These are phyloP conservation scores for Alligator mississippiensis DNA, from an alignment of 2,113 vertebrate species.

Conservation along the genomic window DNA sequence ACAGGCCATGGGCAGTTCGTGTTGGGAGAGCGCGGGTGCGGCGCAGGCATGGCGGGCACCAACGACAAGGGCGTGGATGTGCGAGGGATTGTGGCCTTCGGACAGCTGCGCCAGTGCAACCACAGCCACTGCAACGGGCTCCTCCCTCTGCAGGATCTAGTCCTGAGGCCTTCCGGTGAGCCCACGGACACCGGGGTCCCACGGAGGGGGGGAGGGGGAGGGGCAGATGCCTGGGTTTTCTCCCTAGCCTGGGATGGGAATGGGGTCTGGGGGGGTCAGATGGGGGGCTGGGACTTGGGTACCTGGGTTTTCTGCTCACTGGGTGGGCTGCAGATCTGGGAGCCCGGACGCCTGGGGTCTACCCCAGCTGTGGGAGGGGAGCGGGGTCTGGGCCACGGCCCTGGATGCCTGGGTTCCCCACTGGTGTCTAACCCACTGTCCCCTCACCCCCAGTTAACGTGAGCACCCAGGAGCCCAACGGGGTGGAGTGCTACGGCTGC, in stretches of 20 bases:
- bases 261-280: too few species aligned
- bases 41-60: constrained; percentile 58
- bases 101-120: constrained; percentile 68
- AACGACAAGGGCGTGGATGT: constrained; percentile 72
- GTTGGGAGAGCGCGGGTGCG: constrained; percentile 66
- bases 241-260: too few species aligned
- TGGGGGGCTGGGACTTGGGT: too few species aligned
- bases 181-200: too few species aligned
- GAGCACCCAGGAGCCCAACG: constrained; percentile 37
- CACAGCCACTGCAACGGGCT: constrained; percentile 66
- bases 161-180: constrained; percentile 50
- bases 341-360: too few species aligned
- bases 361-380: too few species aligned
- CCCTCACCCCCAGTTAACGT: constrained; percentile 47
- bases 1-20: constrained; percentile 72
- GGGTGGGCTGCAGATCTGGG: too few species aligned
- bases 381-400: rapidly evolving
- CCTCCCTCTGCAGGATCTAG: constrained; percentile 53
- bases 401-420: not conserved
- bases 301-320: too few species aligned
- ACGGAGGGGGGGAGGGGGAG: too few species aligned
- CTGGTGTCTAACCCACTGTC: not conserved
- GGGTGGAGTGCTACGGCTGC: constrained; percentile 70
- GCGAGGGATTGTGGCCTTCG: constrained; percentile 65
- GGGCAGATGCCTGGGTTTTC: too few species aligned